Percentiles rank a stretch among this genome's conserved stretches.
These are phyloP conservation scores for Chrysomallon squamiferum DNA, from an alignment of 1,140 invertebrate species.

Conservation along the genomic window DNA sequence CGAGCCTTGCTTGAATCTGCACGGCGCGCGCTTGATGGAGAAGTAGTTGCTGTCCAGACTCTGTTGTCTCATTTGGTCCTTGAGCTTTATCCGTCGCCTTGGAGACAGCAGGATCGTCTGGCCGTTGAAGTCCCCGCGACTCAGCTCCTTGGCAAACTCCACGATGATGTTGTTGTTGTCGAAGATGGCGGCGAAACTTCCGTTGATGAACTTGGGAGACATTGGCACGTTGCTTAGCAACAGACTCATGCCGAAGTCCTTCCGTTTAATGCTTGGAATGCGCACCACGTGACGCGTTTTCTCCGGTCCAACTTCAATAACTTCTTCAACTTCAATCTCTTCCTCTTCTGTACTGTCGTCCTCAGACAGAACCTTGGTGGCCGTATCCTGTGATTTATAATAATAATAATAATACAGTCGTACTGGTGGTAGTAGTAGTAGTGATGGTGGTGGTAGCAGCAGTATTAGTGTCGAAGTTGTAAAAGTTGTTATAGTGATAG, in stretches of 20 bases:
- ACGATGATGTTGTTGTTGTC: constrained; percentile 85
- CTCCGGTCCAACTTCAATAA: constrained; percentile 57
- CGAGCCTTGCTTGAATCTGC: constrained; percentile 49
- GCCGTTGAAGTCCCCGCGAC: constrained; percentile 51
- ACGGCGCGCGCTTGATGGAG: constrained; percentile 9
- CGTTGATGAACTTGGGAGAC: constrained; percentile 97
- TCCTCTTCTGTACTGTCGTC: constrained; percentile 40
- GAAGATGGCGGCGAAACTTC: constrained; percentile 93
- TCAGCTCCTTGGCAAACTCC: constrained; percentile 77
- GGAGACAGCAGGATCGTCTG: constrained; percentile 53
- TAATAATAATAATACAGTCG: too few species aligned
- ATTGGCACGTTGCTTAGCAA: constrained; percentile 90
- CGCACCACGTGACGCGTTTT: constrained; percentile 37
- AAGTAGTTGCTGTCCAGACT: constrained; percentile 51
- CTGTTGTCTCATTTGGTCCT: constrained; percentile 51
- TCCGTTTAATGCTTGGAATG: constrained; percentile 29
- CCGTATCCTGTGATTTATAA: constrained; percentile 75
- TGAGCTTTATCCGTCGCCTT: constrained; percentile 43
- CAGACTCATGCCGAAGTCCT: constrained; percentile 88
- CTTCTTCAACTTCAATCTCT: constrained; percentile 54
- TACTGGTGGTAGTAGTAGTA: too few species aligned
- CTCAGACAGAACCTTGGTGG: constrained; percentile 71
- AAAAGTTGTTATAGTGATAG: too few species aligned
- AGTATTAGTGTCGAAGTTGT: too few species aligned
- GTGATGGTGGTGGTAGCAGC: too few species aligned